Base-by-base conservation (phyloP, 2,888 invertebrate genomes). In the Peribatodes rhomboidaria region DNA sequence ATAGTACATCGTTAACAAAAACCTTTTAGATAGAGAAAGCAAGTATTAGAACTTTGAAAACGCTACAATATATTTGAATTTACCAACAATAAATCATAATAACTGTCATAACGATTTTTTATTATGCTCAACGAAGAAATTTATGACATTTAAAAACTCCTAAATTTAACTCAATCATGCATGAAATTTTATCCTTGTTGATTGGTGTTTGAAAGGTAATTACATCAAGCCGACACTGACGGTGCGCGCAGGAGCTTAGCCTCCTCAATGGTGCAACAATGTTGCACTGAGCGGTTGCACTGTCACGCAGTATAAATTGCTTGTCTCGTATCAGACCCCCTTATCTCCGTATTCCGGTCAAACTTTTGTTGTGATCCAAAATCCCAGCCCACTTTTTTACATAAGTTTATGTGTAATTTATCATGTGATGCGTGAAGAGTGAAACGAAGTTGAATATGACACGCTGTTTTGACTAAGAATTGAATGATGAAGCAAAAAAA, bases 271-370 rank as follows among this genome's bases (percentile, higher is more conserved):
- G 20, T 59, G 64, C 64, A 64, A 64, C 64, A 55, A 42, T 64
- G 64, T 64, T 49, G 49, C 58, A 27, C 13, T 59, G 64, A 59
- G 42, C 58, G 42, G 59, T 56, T 60, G 65, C 46, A 65, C 60
- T 60, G 65, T 65, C 65, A 61, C 37, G 65, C 52, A n/a, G 41
- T 46, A 65, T 37, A 60, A 61, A 65, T 65, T 56, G 60, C 65
- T 35, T 57, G 56, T 61, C 65, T 52, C 42, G 46, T 57, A 46
- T 41, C 52, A 41, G 22, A 31, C 16, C 35, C 22, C 39, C 44
- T 56, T 61, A 65, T 63, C 58, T 64, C 27, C 27, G 41, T 33
- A 59, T 54, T 54, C 54, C 58, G 54, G 53, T 54, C 35, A 53
- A 18, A 42, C 42, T 50, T 55, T 59, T 64, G 46, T 64, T 59